Conservation (phyloP, 2,888 invertebrate species). For the Branchellion lobata region DNA sequence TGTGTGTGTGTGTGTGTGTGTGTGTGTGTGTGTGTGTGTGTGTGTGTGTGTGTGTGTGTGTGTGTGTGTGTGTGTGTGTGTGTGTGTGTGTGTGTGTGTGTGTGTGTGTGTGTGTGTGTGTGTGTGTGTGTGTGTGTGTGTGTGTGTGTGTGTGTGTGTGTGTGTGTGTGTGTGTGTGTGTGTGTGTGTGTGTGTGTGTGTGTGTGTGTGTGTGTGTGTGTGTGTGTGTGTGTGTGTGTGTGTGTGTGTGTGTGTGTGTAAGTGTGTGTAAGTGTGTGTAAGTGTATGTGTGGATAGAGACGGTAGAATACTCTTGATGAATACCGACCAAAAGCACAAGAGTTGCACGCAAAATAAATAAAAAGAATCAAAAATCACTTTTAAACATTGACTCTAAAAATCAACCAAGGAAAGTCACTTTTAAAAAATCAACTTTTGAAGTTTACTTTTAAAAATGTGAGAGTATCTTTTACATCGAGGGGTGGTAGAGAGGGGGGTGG, state of each 20-base stretch:
- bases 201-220: conserved; percentile 7
- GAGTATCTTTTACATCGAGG: too few relatives aligned
- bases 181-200: conserved; percentile 20
- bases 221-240: conserved; percentile 17
- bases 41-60: conserved; percentile 10
- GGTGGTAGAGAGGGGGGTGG: too few relatives aligned
- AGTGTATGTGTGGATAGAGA: neutral
- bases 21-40: conserved; percentile 11
- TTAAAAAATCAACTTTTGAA: too few relatives aligned
- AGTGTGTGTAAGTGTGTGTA: conserved; percentile 6
- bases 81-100: conserved; percentile 20
- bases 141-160: conserved; percentile 5
- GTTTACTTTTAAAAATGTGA: too few relatives aligned
- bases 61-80: conserved; percentile 12
- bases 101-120: neutral
- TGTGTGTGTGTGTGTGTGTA: conserved; percentile 17
- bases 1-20: conserved; percentile 3
- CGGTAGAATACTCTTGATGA: too few relatives aligned
- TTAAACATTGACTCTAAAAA: too few relatives aligned
- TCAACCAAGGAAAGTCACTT: too few relatives aligned
- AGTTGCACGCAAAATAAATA: too few relatives aligned
- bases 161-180: conserved; percentile 27
- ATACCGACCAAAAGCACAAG: too few relatives aligned
- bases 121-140: neutral
- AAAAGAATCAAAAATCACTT: too few relatives aligned